Conservation (phyloP, 92 coral and sea anemone genomes). For the Actinernus sp. region DNA sequence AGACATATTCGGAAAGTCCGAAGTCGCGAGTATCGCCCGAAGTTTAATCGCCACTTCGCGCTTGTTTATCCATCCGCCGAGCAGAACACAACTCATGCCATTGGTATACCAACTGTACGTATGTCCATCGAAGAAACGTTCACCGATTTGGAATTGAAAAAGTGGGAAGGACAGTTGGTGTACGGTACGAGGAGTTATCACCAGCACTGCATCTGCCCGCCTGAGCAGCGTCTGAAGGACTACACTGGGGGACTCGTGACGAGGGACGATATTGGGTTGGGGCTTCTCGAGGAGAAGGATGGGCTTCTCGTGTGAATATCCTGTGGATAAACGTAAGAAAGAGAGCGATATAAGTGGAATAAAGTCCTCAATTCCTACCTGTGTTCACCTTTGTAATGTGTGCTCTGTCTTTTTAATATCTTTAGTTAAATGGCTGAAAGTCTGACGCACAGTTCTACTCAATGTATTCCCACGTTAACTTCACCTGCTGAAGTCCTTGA, state of each 20-base stretch:
- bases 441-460: too few relatives aligned
- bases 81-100: slow-evolving; percentile 30
- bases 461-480: too few relatives aligned
- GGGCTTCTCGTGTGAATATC: slow-evolving; percentile 29
- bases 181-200: slow-evolving; percentile 24
- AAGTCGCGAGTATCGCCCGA: slow-evolving; percentile 39
- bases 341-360: too few relatives aligned
- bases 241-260: slow-evolving; percentile 6
- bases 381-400: too few relatives aligned
- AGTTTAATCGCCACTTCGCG: slow-evolving; percentile 46
- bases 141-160: slow-evolving; percentile 8
- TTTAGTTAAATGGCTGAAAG: too few relatives aligned
- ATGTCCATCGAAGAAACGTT: slow-evolving; percentile 27
- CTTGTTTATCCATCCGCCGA: slow-evolving; percentile 47
- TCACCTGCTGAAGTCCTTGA: too few relatives aligned
- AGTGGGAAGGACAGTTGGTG: slow-evolving; percentile 37
- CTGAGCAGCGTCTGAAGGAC: slow-evolving; percentile 13
- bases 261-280: not conserved
- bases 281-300: slow-evolving; percentile 30
- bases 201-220: slow-evolving; percentile 43
- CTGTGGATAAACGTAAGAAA: too few relatives aligned
- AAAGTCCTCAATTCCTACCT: too few relatives aligned
- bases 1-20: slow-evolving; percentile 42
- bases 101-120: slow-evolving; percentile 45
- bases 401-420: too few relatives aligned